Percentiles rank a stretch among this genome's conserved stretches.
phyloP scores from a whole-genome alignment of 2,113 vertebrate genomes.

The Deroptyus accipitrinus region DNA sequence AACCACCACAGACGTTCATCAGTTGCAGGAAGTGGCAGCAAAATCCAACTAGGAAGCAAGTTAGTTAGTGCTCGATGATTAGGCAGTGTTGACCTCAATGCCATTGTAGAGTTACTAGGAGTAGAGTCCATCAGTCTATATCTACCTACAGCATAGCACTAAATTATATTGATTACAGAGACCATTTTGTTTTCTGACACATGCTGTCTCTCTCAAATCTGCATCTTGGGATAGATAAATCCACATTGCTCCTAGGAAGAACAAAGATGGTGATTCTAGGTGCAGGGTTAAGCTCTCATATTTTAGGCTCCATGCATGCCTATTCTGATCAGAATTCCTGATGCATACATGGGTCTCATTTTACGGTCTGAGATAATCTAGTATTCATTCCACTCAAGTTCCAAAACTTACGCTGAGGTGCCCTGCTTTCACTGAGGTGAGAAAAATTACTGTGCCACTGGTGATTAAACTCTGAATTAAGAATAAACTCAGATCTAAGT shows the following conservation, averaged over 20 bases:
- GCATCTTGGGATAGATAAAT: background rate
- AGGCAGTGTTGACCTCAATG: background rate
- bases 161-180: background rate
- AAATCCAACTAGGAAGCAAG: background rate
- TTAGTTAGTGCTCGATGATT: background rate
- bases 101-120: background rate
- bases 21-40: background rate
- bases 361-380: background rate
- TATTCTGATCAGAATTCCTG: background rate
- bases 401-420: background rate
- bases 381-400: fast-evolving
- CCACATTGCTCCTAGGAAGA: background rate
- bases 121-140: background rate
- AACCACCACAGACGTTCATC: background rate
- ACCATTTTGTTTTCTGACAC: background rate
- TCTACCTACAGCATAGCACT: background rate
- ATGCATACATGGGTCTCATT: background rate
- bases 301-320: fast-evolving
- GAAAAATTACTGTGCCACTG: background rate
- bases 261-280: background rate
- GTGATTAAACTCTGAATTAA: background rate
- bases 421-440: background rate
- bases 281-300: background rate
- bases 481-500: background rate
- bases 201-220: background rate